Evolutionary conservation across 2,888 invertebrate species (phyloP), one percentile per base, ranked within the genome.

Genomic region (Ophion ellenae): DNA sequence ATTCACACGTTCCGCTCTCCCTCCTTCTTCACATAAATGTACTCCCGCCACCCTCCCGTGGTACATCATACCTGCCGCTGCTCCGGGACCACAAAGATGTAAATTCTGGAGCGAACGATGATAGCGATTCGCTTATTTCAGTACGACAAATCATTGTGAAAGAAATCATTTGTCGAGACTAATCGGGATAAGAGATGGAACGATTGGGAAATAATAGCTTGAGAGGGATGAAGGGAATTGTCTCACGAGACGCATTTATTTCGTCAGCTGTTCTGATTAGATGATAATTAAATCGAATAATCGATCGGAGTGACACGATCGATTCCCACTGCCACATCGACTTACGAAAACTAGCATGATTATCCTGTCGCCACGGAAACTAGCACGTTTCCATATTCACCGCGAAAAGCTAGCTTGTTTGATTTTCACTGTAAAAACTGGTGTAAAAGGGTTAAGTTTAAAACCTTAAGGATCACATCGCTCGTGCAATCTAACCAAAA

Each of bases 1-100:
- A 86, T 86, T 86, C 85, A 83, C 85, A 86, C 85, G 81, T 74
- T 57, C 59, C 61, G 59, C 66, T 81, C 67, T 81, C 45, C 32
- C 59, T 67, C 66, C 40, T 9, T 45, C 64, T 32, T 77, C 69
- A 11, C 17, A 40, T 59, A 63, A 69, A 20, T 45, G 47, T 76
- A 32, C 47, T 1, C 57, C 53, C 24, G 57, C 40, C 47, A 57
- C 24, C 10, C 28, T 9, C 28, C 45, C 28, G 10, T 45, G 6
- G n/a, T 40, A 1, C 11, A 24, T 69, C 17, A 14, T 53, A 53
- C 53, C 53, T 53, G 53, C 17, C 14, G 53, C 4, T 53, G 14
- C 53, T 47, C 9, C 47, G 47, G 9, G 47, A n/a, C 2, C 28
- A 64, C 14, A 36, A 71, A 71, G n/a, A 40, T 28, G n/a, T 17